Conservation (phyloP, 2,113 vertebrate genomes). For the Pimephales promelas region DNA sequence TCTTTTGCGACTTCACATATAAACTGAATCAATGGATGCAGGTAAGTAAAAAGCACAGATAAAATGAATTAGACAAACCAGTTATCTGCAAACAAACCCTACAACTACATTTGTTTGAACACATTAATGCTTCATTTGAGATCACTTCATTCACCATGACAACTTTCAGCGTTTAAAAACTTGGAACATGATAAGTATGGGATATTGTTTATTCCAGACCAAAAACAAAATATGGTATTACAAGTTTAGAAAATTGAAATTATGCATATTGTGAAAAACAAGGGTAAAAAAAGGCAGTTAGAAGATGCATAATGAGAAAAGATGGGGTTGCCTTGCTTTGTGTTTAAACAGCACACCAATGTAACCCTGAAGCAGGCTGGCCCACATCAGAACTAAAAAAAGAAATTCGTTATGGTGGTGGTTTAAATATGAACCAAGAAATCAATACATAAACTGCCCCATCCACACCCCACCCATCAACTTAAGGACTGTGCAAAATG, state of each 20-base stretch:
- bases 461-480: conserved; percentile 4
- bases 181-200: conserved; percentile 1
- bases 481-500: conserved; percentile 42
- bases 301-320: conserved; percentile 32
- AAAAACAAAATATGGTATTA: conserved; percentile 46
- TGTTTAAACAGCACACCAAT: conserved; percentile 21
- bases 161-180: neutral
- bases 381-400: conserved; percentile 24
- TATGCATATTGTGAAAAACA: conserved; percentile 43
- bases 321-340: conserved; percentile 27
- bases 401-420: neutral
- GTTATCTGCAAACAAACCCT: neutral
- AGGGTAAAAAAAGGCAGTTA: conserved; percentile 29
- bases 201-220: conserved; percentile 48
- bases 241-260: conserved; percentile 50
- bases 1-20: too few relatives aligned
- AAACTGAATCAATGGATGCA: too few relatives aligned
- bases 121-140: neutral
- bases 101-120: neutral
- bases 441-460: neutral
- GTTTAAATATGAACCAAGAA: conserved; percentile 7
- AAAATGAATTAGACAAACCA: neutral
- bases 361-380: conserved; percentile 21
- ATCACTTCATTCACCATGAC: neutral
- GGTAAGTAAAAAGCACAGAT: neutral